Evolutionary conservation across 2,888 invertebrate species (phyloP), one percentile per base, ranked within the genome.

Genomic region (Ormyrus rosae): DNA sequence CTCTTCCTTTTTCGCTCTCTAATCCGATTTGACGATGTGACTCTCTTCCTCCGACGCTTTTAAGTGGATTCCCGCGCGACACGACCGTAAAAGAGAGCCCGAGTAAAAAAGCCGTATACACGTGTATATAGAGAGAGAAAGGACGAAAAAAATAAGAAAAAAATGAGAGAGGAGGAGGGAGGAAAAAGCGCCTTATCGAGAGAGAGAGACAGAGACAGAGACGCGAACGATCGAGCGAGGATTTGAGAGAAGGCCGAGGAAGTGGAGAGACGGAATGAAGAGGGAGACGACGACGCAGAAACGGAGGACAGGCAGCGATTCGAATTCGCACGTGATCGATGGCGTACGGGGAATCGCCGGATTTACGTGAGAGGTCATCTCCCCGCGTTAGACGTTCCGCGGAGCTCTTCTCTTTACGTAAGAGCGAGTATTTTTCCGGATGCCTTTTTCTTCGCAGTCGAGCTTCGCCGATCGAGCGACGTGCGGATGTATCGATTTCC

Each of bases 321-420:
- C 13, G 58, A 9, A 45, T 13, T 34, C 65, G 65, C 65, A 50
- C 64, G 71, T 67, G 78, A 78, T 63, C 70, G 67, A 67, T 65
- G 70, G 55, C 69, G 48, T 55, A 10, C 45, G 46, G 34, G 61
- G 67, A 78, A 72, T 58, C 45, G 55, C 64, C 63, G 46, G 64
- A 79, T 69, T 79, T 79, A 74, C 79, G 74, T 67, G 74, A 34
- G 34, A 74, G 70, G 63, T 79, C 74, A 69, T 69, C 74, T 13
- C 48, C 78, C n/a, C 64, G 19, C 34, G 34, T 34, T 0, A 34
- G 34, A 34, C 2, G 65, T 56, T 73, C 64, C 73, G 64, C n/a
- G 11, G 3, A 34, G 55, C 13, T 34, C 34, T 34, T 34, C 34
- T 34, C 34, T 34, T 34, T 34, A 34, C 34, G 34, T 34, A 34